Conservation (phyloP, 2,797 vertebrate genomes). For the Mallotus villosus region DNA sequence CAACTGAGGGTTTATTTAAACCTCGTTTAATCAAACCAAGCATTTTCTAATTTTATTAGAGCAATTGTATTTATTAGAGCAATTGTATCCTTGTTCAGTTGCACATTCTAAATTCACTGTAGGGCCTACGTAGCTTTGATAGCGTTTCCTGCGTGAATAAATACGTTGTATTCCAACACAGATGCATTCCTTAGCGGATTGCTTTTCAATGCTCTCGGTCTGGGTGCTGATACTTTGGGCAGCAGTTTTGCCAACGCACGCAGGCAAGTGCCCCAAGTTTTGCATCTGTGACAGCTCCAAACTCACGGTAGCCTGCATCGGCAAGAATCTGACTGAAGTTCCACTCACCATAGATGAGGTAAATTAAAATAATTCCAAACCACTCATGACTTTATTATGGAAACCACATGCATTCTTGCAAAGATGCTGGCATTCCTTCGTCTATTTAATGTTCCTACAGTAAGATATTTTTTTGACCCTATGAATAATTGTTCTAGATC, state of each 20-base stretch:
- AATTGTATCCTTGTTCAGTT: no score
- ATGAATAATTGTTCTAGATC: background rate
- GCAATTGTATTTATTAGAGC: no score
- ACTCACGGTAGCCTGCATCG: slow-evolving; percentile 72
- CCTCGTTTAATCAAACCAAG: no score
- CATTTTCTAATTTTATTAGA: no score
- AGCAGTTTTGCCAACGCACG: rapidly evolving
- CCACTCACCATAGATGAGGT: slow-evolving; percentile 82
- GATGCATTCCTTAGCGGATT: slow-evolving; percentile 41
- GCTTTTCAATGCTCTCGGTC: slow-evolving; percentile 21
- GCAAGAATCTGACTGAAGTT: slow-evolving; percentile 78
- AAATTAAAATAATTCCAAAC: slow-evolving; percentile 10
- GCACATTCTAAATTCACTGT: no score
- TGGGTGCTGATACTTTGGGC: slow-evolving; percentile 52
- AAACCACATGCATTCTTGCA: background rate
- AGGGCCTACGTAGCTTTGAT: no score
- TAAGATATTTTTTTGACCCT: background rate
- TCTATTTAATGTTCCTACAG: background rate
- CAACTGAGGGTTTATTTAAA: no score
- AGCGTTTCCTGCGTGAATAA: background rate
- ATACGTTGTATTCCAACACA: slow-evolving; percentile 27
- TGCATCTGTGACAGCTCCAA: slow-evolving; percentile 81
- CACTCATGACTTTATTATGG: background rate
- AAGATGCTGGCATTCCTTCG: background rate
- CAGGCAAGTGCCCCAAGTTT: slow-evolving; percentile 72